Evolutionary conservation across 2,797 vertebrate genomes (phyloP), one percentile per base, ranked within the genome.

Genomic region (Furcifer pardalis): DNA sequence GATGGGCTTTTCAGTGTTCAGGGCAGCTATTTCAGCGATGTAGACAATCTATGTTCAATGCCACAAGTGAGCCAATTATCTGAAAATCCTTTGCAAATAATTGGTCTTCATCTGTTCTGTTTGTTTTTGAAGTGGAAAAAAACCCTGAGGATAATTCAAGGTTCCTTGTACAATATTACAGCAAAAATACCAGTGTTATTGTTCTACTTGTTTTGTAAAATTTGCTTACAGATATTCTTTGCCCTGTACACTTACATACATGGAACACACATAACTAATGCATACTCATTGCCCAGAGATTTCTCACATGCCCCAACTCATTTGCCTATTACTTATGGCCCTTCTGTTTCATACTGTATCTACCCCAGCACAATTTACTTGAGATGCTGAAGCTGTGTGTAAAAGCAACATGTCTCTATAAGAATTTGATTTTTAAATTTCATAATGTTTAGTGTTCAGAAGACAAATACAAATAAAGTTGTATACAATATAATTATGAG

Each of bases 31-130:
- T 56, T 56, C 52, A 56, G 19, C 21, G 52, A 56, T 19, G 21
- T 19, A 2, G 52, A 56, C 4, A 56, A 5, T 19, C 52, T 56
- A 5, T 56, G 19, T 56, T 15, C 15, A 56, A 19, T 17, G 21
- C 35, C 27, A 40, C 13, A n/a, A 73, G 65, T 71, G 35, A 25
- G 7, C 25, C 59, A 74, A 63, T 49, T 63, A 75, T 46, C 32
- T 82, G 62, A 46, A 63, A 74, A 35, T 37, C 1, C 65, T 65
- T 7, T 37, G 4, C 9, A 56, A 25, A 17, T 46, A 56, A 25
- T 79, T 35, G 62, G 44, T 82, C 23, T 30, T 74, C n/a, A 30
- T n/a, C n/a, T n/a, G n/a, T n/a, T 74, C 63, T 82, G 59, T 30
- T 19, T 74, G 2, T 23, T 63, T 62, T 77, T 30, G 15, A 7